phyloP scores from a whole-genome alignment of 2,888 invertebrate genomes.

The Drosophila helvetica region DNA sequence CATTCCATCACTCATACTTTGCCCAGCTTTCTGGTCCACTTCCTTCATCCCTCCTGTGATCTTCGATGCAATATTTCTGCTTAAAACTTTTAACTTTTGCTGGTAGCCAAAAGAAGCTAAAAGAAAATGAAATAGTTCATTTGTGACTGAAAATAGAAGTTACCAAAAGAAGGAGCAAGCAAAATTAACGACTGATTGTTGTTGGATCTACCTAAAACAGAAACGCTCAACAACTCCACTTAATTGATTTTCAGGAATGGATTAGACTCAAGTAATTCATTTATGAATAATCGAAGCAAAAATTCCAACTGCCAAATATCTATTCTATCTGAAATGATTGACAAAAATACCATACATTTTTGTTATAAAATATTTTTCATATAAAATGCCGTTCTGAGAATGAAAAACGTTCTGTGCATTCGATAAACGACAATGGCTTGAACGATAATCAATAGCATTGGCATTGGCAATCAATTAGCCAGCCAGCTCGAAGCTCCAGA shows the following conservation, averaged over 20 bases:
- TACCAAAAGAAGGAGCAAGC: too few species aligned
- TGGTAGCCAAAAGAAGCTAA: conserved; percentile 10
- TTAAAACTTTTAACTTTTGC: conserved; percentile 38
- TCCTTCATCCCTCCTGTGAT: conserved; percentile 28
- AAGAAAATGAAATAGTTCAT: not conserved
- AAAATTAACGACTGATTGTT: too few species aligned
- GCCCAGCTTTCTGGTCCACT: conserved; percentile 12
- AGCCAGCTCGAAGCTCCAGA: conserved; percentile 1
- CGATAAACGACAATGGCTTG: conserved; percentile 4
- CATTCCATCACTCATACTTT: conserved; percentile 2
- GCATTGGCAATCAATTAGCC: conserved; percentile 31
- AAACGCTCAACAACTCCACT: too few species aligned
- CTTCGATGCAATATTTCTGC: conserved; percentile 33
- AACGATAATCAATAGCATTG: conserved; percentile 25
- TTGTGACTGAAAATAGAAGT: too few species aligned
- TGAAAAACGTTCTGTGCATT: conserved; percentile 18
- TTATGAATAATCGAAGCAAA: not conserved
- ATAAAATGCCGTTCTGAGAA: too few species aligned
- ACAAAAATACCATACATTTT: not conserved
- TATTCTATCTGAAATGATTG: too few species aligned
- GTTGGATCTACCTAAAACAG: too few species aligned
- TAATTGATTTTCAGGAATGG: too few species aligned
- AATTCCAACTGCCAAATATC: too few species aligned
- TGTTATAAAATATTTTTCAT: conserved; percentile 32
- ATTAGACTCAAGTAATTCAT: too few species aligned